Base-by-base conservation (phyloP, 1,140 invertebrate species). In the Megalonaias nervosa region DNA sequence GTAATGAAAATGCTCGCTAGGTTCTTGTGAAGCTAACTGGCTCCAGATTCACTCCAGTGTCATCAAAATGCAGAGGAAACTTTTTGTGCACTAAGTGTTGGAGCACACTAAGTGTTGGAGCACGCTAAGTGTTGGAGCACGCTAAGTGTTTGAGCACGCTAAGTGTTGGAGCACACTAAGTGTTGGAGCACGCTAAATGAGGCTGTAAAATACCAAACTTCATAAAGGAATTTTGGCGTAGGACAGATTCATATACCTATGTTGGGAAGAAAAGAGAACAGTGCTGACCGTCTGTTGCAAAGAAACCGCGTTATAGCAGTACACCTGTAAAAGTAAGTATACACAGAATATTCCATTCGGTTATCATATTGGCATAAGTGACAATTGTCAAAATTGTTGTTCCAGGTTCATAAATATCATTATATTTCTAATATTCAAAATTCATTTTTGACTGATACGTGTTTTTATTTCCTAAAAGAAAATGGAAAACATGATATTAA, bases 51-150 rank as follows among this genome's bases (percentile, higher is more conserved):
- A 69, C 67, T 1, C 74, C 74, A 23, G 38, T 64, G 15, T 31
- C 31, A 31, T 31, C 31, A 68, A 75, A 59, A 69, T n/a, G 56
- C 60, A 14, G n/a, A n/a, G 31, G 31, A 23, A 64, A 56, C 21
- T 77, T 77, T 62, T 66, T 77, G 23, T 77, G 75, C 38, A 48
- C n/a, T n/a, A n/a, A n/a, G n/a, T n/a, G n/a, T n/a, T n/a, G n/a
- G n/a, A n/a, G n/a, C n/a, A n/a, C n/a, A n/a, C n/a, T n/a, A n/a
- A n/a, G n/a, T n/a, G n/a, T n/a, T n/a, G n/a, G n/a, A n/a, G n/a
- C n/a, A n/a, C n/a, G n/a, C n/a, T n/a, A n/a, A n/a, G n/a, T n/a
- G n/a, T n/a, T n/a, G n/a, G n/a, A n/a, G n/a, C n/a, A n/a, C n/a
- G n/a, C n/a, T n/a, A n/a, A n/a, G n/a, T n/a, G n/a, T n/a, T n/a